Conservation (phyloP, 2,888 invertebrate genomes). For the Gnatocerus cornutus region DNA sequence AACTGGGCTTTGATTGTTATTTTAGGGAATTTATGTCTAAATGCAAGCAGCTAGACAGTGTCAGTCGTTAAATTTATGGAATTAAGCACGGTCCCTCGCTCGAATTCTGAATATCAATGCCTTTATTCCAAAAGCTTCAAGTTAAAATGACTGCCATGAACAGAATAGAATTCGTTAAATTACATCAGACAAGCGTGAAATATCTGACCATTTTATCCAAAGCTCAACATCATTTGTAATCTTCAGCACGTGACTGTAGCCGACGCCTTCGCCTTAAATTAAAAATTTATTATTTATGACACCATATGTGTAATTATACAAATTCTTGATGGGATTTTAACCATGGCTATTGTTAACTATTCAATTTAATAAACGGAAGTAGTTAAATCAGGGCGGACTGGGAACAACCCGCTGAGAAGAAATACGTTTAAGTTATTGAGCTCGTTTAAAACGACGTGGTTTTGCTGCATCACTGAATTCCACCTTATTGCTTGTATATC, state of each 20-base stretch:
- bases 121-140: conserved; percentile 40
- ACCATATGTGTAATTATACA: conserved; percentile 34
- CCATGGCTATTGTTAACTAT: conserved; percentile 45
- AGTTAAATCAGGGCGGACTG: conserved; percentile 51
- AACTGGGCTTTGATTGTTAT: conserved; percentile 63
- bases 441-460: conserved; percentile 53
- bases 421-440: conserved; percentile 54
- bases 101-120: conserved; percentile 54
- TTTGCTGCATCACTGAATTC: conserved; percentile 57
- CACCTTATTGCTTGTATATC: conserved; percentile 60
- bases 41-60: conserved; percentile 48
- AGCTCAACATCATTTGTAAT: conserved; percentile 47
- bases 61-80: conserved; percentile 52
- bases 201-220: conserved; percentile 51
- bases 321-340: conserved; percentile 39
- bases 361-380: conserved; percentile 54
- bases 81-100: conserved; percentile 48
- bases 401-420: conserved; percentile 51
- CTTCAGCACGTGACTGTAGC: conserved; percentile 53
- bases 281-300: conserved; percentile 48
- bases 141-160: conserved; percentile 40
- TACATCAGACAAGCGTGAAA: conserved; percentile 52
- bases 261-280: conserved; percentile 48
- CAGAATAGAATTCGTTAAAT: conserved; percentile 52
- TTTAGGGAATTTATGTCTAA: conserved; percentile 61